phyloP scores from a whole-genome alignment of 2,888 invertebrate species.

The Hydrotaea cyrtoneurina region DNA sequence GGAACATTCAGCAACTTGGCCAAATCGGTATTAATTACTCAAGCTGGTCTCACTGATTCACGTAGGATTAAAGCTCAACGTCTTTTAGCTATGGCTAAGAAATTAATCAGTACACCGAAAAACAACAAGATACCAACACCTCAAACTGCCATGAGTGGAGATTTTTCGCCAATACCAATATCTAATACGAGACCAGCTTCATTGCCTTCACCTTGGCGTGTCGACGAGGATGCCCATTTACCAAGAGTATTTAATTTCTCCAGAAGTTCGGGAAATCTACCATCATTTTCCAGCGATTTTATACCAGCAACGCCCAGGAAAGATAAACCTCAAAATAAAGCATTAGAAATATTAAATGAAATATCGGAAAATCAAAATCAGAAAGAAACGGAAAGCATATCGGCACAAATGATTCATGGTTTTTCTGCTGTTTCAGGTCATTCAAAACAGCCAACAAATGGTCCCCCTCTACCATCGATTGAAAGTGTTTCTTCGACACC shows the following conservation, averaged over 20 bases:
- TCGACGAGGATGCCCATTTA: slow-evolving; percentile 73
- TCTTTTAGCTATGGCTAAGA: slow-evolving; percentile 73
- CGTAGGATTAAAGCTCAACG: slow-evolving; percentile 24
- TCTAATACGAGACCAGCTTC: neutral
- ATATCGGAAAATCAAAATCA: neutral
- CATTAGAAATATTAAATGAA: neutral
- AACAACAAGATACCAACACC: slow-evolving; percentile 58
- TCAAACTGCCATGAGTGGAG: neutral
- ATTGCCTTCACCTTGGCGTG: slow-evolving; percentile 78
- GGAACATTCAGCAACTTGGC: slow-evolving; percentile 74
- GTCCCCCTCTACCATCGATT: neutral
- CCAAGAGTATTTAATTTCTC: slow-evolving; percentile 76
- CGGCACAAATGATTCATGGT: no score
- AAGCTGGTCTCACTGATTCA: slow-evolving; percentile 67
- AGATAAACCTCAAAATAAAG: slow-evolving; percentile 54
- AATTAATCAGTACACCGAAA: slow-evolving; percentile 75
- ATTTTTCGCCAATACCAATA: slow-evolving; percentile 72
- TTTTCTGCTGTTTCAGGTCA: no score
- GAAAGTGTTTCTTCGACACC: neutral
- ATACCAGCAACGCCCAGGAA: slow-evolving; percentile 71
- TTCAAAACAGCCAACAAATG: neutral
- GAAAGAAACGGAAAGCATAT: no score
- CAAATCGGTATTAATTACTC: slow-evolving; percentile 73
- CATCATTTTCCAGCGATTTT: slow-evolving; percentile 78
- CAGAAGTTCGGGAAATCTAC: slow-evolving; percentile 75